Percentiles rank a stretch among this genome's conserved stretches.
Evolutionary conservation across 1,140 invertebrate species (phyloP).

Genomic region (Aradophagus sp.): DNA sequence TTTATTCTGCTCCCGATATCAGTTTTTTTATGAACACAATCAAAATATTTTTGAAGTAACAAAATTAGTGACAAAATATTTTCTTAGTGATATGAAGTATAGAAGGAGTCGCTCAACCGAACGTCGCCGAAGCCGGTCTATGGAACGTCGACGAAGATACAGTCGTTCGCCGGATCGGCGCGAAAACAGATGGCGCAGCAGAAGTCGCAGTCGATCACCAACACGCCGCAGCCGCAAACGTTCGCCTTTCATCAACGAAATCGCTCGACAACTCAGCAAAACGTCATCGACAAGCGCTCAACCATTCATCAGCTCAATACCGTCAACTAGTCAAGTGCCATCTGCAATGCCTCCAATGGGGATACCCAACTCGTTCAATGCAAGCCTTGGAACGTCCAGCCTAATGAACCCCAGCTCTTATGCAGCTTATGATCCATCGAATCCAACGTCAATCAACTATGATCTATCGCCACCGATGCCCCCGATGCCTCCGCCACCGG

Average conservation of each 20-base stretch:
- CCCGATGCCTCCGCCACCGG: conserved; percentile 56
- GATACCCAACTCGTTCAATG: conserved; percentile 10
- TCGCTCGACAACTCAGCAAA: conserved; percentile 64
- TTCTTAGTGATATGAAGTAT: conserved; percentile 63
- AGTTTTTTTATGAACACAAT: too few relatives aligned
- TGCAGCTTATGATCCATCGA: conserved; percentile 61
- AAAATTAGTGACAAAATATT: conserved; percentile 39
- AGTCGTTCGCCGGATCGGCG: conserved; percentile 64
- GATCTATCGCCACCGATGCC: conserved; percentile 50
- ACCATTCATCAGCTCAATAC: conserved; percentile 10
- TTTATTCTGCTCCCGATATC: too few relatives aligned
- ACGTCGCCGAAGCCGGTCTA: conserved; percentile 66
- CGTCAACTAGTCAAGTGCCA: conserved; percentile 1
- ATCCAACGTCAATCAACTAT: conserved; percentile 59
- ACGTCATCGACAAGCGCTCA: background rate
- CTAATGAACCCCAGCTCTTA: conserved; percentile 25
- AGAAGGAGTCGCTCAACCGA: conserved; percentile 66
- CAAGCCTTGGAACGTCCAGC: too few relatives aligned
- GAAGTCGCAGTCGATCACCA: conserved; percentile 59
- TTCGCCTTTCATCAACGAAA: conserved; percentile 71
- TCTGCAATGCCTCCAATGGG: background rate
- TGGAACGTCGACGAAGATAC: conserved; percentile 64
- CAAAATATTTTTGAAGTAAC: too few relatives aligned
- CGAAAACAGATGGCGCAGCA: conserved; percentile 62
- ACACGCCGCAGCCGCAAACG: conserved; percentile 65